Percentiles rank a stretch among this genome's conserved stretches.
phyloP scores from a whole-genome alignment of 2,113 vertebrate genomes.

The Hassar affinis region DNA sequence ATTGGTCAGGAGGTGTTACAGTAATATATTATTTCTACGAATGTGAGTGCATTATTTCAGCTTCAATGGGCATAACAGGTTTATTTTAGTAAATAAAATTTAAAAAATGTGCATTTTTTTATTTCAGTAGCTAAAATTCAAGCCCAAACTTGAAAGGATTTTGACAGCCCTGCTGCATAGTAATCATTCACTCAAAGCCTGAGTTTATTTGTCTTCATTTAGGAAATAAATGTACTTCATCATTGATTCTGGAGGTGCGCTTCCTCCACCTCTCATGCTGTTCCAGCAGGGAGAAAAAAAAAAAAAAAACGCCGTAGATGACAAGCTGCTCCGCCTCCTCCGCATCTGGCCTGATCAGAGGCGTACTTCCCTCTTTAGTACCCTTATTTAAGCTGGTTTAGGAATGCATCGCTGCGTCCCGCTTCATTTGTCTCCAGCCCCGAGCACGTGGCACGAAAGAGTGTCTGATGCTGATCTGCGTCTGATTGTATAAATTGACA shows the following conservation, averaged over 20 bases:
- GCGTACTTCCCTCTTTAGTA: conserved; percentile 12
- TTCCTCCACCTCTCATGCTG: conserved; percentile 25
- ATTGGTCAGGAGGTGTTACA: neutral
- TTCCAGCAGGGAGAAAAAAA: conserved; percentile 12
- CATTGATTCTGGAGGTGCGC: neutral
- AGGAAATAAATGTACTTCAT: conserved; percentile 26
- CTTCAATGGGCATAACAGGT: neutral
- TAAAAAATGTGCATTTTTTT: too few species aligned
- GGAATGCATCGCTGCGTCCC: neutral
- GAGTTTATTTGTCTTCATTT: conserved; percentile 36
- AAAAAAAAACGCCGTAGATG: neutral
- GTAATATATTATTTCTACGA: neutral
- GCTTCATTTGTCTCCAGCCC: conserved; percentile 5
- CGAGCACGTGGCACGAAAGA: neutral
- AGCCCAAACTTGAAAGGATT: neutral
- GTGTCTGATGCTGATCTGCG: conserved; percentile 23
- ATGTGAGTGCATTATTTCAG: neutral
- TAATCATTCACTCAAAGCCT: neutral
- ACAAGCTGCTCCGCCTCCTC: conserved; percentile 23
- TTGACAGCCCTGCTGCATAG: neutral
- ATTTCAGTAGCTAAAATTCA: neutral
- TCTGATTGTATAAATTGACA: conserved; percentile 27
- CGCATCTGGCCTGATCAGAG: conserved; percentile 11
- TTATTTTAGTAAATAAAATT: too few species aligned
- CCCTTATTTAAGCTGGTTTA: neutral